Base-by-base conservation (phyloP, 2,888 invertebrate species). In the Sesamia inferens region DNA sequence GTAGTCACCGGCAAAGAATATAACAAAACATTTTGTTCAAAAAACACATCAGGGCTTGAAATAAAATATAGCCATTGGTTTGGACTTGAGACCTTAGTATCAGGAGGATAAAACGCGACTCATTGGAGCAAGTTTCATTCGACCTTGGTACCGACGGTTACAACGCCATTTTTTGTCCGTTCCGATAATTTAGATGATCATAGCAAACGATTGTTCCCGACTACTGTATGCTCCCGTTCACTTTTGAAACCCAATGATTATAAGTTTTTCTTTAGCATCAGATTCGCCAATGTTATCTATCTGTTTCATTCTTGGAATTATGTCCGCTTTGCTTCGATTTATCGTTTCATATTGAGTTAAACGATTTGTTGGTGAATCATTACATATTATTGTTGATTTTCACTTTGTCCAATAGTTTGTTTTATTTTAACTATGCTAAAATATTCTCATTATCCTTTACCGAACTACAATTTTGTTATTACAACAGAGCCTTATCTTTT, bases 151-250 rank as follows among this genome's bases (percentile, higher is more conserved):
- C 65, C 76, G 68, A 74, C 79, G 74, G 76, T 74, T 76, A 61
- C 68, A 47, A 57, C 55, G 74, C 71, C 39, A 63, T 74, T 88
- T 87, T 88, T 88, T 84, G 77, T 87, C 11, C 75, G 74, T 74
- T 71, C 78, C 62, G 70, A 80, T 83, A 78, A 85, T 79, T 79
- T 75, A 76, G 73, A 79, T 81, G 76, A 83, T 85, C 74, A 67
- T 69, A 76, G 78, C 57, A 47, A 71, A 61, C 71, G 47, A 81
- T 74, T 70, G 71, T 79, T 74, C 68, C 66, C 16, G 63, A 62
- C 79, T 83, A 70, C 83, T 74, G 76, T 76, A 76, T 42, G 62
- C 76, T 76, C 59, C 81, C 63, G 57, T 68, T 74, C 62, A 39
- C 31, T 63, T 42, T 75, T 58, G n/a, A 31, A 61, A 67, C 58